Conservation (phyloP, 2,888 invertebrate species). For the Eupsilia transversa region DNA sequence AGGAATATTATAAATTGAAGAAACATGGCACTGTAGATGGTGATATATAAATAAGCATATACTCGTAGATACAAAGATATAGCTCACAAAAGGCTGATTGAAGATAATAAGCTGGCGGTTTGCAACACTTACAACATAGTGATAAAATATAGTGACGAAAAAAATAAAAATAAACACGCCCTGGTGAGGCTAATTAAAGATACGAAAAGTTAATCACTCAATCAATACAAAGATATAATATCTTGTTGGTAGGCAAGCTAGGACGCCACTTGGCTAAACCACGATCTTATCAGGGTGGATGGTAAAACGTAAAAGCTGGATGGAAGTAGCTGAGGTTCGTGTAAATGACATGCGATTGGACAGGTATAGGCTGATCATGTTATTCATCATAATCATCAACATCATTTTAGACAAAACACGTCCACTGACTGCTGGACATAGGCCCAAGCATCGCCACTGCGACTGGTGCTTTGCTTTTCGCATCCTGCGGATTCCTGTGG, state of each 20-base stretch:
- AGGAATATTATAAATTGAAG: not conserved
- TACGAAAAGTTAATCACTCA: constrained; percentile 31
- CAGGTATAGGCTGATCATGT: not conserved
- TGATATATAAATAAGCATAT: not conserved
- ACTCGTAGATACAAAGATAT: not conserved
- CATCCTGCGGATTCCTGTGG: no score
- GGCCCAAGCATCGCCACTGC: no score
- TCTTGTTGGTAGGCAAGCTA: not conserved
- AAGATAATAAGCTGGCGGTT: not conserved
- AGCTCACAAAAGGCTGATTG: not conserved
- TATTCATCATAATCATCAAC: no score
- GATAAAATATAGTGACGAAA: constrained; percentile 21
- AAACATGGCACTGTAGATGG: not conserved
- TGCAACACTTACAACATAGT: constrained; percentile 37
- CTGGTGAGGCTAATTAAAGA: constrained; percentile 13
- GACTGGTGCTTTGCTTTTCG: no score
- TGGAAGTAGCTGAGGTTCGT: not conserved
- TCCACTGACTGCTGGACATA: no score
- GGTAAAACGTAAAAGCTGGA: not conserved
- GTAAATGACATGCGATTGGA: not conserved
- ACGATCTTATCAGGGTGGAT: not conserved
- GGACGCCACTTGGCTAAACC: not conserved
- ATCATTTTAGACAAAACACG: no score
- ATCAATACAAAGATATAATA: constrained; percentile 20
- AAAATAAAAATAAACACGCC: constrained; percentile 1